Base-by-base conservation (phyloP, 2,113 vertebrate species). In the Synchiropus splendidus region DNA sequence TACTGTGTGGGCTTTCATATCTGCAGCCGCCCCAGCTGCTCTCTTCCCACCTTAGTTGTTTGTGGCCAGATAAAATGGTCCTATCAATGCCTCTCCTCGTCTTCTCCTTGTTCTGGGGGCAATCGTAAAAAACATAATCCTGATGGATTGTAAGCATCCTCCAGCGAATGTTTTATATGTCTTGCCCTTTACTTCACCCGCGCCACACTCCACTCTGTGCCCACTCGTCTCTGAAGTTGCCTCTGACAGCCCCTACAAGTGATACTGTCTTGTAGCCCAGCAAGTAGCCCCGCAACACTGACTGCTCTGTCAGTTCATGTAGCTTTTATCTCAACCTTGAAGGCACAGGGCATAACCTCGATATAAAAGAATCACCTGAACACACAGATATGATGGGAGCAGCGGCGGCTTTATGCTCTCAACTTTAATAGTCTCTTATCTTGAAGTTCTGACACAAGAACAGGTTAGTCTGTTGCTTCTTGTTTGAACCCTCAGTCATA, bases 1-100 rank as follows among this genome's bases (percentile, higher is more conserved):
- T 99, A 82, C 37, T 36, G 21, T 48, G 38, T 21, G 6, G 1
- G 11, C 31, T 16, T 34, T 44, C 27, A 13, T 17, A 16, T 37
- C 36, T 27, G 21, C 21, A 27, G 21, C 21, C 32, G n/a, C n/a
- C n/a, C n/a, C n/a, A n/a, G n/a, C n/a, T 51, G 44, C 37, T 45
- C 42, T 51, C 45, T 50, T 48, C 6, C n/a, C 1, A 10, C n/a
- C 48, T 46, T 47, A 44, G 33, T 49, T 39, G 33, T 44, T 64
- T 48, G 35, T 45, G 36, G 39, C 39, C 43, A n/a, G 45, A 58
- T 43, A 38, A 61, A 70, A 58, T 51, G 42, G 15, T 31, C 33
- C 15, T 45, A 41, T 54, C 38, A 49, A 16, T n/a, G 16, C 16
- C 18, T 47, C 27, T 18, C 18, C 1, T 2, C 18, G 9, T 54